A percentile compares a stretch with the other conserved stretches of the same genome.
Evolutionary conservation across 2,888 invertebrate species (phyloP).

Genomic region (Stegophylla sp.): DNA sequence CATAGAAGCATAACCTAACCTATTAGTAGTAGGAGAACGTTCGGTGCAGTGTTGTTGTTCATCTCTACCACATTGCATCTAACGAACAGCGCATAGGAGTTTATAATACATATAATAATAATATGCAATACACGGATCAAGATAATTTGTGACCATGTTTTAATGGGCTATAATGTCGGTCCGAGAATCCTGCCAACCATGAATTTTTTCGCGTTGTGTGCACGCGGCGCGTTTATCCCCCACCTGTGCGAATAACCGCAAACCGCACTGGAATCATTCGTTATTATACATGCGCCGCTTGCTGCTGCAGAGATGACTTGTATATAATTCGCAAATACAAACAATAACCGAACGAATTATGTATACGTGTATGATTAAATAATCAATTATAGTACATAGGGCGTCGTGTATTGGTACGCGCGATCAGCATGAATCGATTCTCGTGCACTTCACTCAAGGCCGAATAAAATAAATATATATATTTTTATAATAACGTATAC

Average conservation of each 20-base stretch:
- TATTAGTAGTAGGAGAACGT: constrained; percentile 1
- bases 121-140: constrained; percentile 8
- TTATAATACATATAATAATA: too few species aligned
- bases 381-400: not conserved
- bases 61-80: not conserved
- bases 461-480: not conserved
- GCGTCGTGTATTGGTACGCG: not conserved
- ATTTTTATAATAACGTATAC: too few species aligned
- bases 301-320: not conserved
- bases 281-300: not conserved
- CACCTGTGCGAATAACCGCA: not conserved
- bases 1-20: constrained; percentile 27
- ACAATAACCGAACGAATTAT: not conserved
- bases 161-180: constrained; percentile 27
- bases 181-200: constrained; percentile 5
- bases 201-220: constrained; percentile 14
- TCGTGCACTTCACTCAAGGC: not conserved
- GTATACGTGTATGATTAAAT: not conserved
- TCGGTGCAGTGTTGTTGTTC: not conserved
- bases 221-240: not conserved
- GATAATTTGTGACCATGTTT: constrained; percentile 35
- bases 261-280: too few species aligned
- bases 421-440: not conserved
- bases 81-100: not conserved
- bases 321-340: not conserved